phyloP scores from a whole-genome alignment of 2,797 vertebrate species.

The Scolopax rusticola region DNA sequence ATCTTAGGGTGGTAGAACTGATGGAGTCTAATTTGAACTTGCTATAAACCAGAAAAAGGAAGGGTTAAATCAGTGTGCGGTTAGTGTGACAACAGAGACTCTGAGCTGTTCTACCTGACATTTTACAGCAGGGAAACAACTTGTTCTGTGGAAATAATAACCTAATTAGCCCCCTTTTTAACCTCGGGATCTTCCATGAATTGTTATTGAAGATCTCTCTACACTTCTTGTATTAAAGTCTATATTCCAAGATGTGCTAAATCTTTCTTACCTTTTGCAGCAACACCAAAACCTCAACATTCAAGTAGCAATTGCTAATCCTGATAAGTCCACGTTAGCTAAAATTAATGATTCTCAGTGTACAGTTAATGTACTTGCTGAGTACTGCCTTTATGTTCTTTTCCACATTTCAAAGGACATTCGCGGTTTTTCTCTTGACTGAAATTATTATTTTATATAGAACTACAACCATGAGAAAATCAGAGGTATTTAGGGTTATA shows the following conservation, averaged over 20 bases:
- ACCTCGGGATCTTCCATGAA: background rate
- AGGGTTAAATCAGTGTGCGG: background rate
- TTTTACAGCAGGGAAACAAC: background rate
- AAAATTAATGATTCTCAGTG: background rate
- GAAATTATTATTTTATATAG: background rate
- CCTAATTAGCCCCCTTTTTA: background rate
- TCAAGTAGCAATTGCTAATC: background rate
- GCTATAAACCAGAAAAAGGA: background rate
- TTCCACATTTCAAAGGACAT: background rate
- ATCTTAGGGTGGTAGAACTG: background rate
- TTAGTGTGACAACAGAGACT: background rate
- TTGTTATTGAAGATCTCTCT: background rate
- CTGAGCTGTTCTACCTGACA: background rate
- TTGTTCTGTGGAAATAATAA: background rate
- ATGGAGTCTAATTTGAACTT: background rate
- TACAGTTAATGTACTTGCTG: background rate
- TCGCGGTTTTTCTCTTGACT: background rate
- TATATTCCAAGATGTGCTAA: background rate
- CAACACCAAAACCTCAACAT: background rate
- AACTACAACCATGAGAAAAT: background rate
- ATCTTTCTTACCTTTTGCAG: background rate
- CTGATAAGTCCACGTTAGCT: background rate
- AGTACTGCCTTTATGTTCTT: background rate
- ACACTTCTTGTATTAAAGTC: background rate
- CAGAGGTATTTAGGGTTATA: background rate